Evolutionary conservation across 2,113 vertebrate species (phyloP), one percentile per base, ranked within the genome.

Genomic region (Balaeniceps rex): DNA sequence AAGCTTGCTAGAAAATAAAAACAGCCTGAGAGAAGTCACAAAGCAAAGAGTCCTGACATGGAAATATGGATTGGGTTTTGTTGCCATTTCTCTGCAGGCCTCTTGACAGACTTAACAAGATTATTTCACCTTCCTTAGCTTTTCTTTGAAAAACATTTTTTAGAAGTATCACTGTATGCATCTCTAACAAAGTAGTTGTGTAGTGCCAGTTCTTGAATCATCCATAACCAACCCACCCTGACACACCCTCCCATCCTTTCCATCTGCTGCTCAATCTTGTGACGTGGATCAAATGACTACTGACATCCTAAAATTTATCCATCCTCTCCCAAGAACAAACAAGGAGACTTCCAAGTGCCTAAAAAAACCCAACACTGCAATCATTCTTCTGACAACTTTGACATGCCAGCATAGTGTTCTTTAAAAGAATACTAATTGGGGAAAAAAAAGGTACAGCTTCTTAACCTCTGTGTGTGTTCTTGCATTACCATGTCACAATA

Each of bases 361-460:
- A 6, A 71, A 89, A 84, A 61, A 44, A 2, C 2, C 4, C 24
- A 68, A 31, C 15, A 19, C 13, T 85, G 33, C 19, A 77, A 18
- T 85, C 38, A 76, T 58, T 84, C 18, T 82, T 84, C 40, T 54
- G 88, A 58, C 24, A 68, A 46, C 8, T 80, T 83, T 29, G 29
- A 74, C 25, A 54, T n/a, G 28, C 42, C 33, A 70, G 12, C 17
- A 46, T 11, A 47, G 42, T 14, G 13, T 2, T 65, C 15, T 83
- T 58, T 68, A 21, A 66, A 81, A 44, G 4, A 78, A 74, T 58
- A 69, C 7, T 47, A 31, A 22, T 4, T 4, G 0, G 5, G 33
- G 7, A 3, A 3, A 7, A 64, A 64, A 65, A 12, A 9, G 2
- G 6, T 36, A 68, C 33, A 58, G 19, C 1, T 1, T 63, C 25